These are phyloP conservation scores for Drosophila parvula DNA, from an alignment of 1,140 invertebrate species.

Conservation along the genomic window DNA sequence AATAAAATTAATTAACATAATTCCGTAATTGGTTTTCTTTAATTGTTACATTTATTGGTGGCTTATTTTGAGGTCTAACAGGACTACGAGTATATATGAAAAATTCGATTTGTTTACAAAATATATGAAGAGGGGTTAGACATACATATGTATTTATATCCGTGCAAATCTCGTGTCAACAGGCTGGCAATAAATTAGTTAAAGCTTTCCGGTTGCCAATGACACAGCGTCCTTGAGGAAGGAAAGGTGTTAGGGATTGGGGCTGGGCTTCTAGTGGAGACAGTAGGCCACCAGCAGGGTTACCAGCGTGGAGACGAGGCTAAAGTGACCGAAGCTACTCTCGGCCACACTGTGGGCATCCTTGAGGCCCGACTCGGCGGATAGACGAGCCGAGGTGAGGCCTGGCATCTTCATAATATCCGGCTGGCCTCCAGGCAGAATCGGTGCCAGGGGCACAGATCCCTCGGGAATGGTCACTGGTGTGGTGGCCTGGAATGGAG, in stretches of 20 bases:
- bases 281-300: constrained; percentile 62
- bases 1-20: neutral
- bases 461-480: constrained; percentile 80
- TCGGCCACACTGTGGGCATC: constrained; percentile 52
- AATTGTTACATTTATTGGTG: constrained; percentile 39
- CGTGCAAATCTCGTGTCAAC: constrained; percentile 2
- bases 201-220: constrained; percentile 32
- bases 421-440: constrained; percentile 79
- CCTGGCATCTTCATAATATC: constrained; percentile 83
- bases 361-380: constrained; percentile 58
- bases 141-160: neutral
- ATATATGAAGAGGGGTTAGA: constrained; percentile 23
- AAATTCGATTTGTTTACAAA: constrained; percentile 65
- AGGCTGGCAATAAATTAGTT: constrained; percentile 44
- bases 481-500: constrained; percentile 57
- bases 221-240: constrained; percentile 9
- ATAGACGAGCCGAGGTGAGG: constrained; percentile 60
- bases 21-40: neutral
- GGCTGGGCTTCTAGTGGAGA: constrained; percentile 47
- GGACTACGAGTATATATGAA: constrained; percentile 52
- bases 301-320: constrained; percentile 50
- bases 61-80: constrained; percentile 44
- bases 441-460: constrained; percentile 81
- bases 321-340: constrained; percentile 27
- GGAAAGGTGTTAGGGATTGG: constrained; percentile 1